A percentile compares a stretch with the other conserved stretches of the same genome.
Evolutionary conservation across 2,797 vertebrate species (phyloP).

Genomic region (Streptopelia turtur): DNA sequence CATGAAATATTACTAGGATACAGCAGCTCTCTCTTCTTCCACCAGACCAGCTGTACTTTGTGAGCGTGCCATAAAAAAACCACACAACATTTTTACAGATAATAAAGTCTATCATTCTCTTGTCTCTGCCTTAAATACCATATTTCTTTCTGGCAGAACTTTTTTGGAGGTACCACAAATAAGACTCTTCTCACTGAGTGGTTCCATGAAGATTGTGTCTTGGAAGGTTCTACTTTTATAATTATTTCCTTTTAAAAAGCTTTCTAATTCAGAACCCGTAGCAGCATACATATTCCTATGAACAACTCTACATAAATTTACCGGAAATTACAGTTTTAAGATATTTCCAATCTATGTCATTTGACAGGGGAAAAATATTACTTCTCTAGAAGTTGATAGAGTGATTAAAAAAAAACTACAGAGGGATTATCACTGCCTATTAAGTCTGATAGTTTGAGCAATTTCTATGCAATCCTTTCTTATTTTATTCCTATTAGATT

Average conservation of each 20-base stretch:
- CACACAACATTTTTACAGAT: rapidly evolving
- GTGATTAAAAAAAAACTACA: conserved; percentile 27
- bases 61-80: neutral
- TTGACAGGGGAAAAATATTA: conserved; percentile 31
- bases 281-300: neutral
- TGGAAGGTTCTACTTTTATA: neutral
- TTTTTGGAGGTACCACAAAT: neutral
- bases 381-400: conserved; percentile 8
- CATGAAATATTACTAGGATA: neutral
- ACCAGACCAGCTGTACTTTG: neutral
- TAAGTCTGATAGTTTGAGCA: neutral
- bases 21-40: neutral
- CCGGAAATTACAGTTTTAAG: conserved; percentile 27
- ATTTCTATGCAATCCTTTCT: conserved; percentile 22
- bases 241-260: neutral
- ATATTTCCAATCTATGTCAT: conserved; percentile 5
- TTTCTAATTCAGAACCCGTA: neutral
- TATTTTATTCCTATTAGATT: conserved; percentile 21
- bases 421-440: conserved; percentile 29
- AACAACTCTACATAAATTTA: conserved; percentile 21
- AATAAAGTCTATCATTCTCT: neutral
- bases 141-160: neutral
- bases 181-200: neutral
- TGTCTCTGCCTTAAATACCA: neutral
- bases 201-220: neutral